Conservation (phyloP, 92 coral and sea anemone species). For the Porites evermanni region DNA sequence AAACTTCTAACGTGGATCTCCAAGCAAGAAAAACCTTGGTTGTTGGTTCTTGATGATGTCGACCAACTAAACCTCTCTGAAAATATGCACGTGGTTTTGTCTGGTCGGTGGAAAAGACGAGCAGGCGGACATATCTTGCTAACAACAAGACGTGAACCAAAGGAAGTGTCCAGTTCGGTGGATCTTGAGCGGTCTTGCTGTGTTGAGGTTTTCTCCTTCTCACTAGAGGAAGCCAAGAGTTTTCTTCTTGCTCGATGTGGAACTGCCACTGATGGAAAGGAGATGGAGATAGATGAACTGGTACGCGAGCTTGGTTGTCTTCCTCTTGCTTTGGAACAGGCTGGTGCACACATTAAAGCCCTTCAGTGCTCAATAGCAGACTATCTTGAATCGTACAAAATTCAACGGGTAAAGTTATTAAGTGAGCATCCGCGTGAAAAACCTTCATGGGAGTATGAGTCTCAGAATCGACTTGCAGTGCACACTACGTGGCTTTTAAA, state of each 20-base stretch:
- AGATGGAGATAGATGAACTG: conserved; percentile 30
- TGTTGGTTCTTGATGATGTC: conserved; percentile 69
- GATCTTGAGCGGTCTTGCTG: conserved; percentile 44
- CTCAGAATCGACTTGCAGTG: too few relatives aligned
- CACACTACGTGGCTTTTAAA: too few relatives aligned
- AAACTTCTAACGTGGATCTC: conserved; percentile 58
- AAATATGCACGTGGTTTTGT: too few relatives aligned
- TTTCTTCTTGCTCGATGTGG: conserved; percentile 55
- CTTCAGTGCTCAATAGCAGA: neutral
- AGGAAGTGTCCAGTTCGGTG: conserved; percentile 46
- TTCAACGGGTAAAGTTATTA: conserved; percentile 47
- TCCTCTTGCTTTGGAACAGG: too few relatives aligned
- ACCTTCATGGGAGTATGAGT: conserved; percentile 21
- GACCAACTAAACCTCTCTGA: conserved; percentile 41
- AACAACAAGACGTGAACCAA: conserved; percentile 44
- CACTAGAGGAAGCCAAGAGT: conserved; percentile 48
- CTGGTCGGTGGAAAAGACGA: neutral
- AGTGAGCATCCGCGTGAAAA: conserved; percentile 47
- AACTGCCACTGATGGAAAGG: conserved; percentile 5
- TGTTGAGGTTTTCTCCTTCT: conserved; percentile 41
- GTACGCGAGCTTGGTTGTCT: conserved; percentile 36
- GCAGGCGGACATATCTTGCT: conserved; percentile 57
- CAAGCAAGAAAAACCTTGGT: conserved; percentile 50
- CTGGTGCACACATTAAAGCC: too few relatives aligned
- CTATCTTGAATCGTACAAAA: conserved; percentile 58